Percentiles rank a stretch among this genome's conserved stretches.
Conservation (phyloP, 2,888 invertebrate species). For the Cerastis leucographa region DNA sequence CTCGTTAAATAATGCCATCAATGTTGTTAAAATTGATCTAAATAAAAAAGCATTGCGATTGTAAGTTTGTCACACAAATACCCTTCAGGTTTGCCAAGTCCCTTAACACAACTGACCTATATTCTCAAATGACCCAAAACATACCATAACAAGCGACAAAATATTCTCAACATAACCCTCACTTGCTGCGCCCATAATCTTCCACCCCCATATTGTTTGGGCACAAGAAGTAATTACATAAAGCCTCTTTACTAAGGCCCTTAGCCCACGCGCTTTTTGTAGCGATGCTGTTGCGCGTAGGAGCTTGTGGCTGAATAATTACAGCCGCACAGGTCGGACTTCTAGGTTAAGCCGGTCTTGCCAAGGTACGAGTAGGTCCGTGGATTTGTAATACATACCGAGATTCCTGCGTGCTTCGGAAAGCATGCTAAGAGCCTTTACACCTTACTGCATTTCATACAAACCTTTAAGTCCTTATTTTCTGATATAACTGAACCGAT, state of each 20-base stretch:
- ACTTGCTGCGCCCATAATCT: constrained; percentile 23
- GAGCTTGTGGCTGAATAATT: too few species aligned
- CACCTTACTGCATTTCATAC: too few species aligned
- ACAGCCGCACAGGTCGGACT: too few species aligned
- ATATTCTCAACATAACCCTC: constrained; percentile 31
- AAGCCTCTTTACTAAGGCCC: constrained; percentile 20
- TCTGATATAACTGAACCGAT: too few species aligned
- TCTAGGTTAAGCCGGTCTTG: too few species aligned
- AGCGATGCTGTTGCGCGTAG: not conserved
- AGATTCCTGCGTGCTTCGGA: too few species aligned
- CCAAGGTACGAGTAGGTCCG: too few species aligned
- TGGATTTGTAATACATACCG: too few species aligned
- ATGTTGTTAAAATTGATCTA: not conserved
- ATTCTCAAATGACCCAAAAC: constrained; percentile 4
- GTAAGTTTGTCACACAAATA: too few species aligned
- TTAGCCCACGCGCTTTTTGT: not conserved
- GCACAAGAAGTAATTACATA: constrained; percentile 35
- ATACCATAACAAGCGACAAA: constrained; percentile 13
- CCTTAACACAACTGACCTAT: not conserved
- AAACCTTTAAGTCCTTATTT: too few species aligned
- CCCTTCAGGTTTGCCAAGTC: not conserved
- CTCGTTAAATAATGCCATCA: not conserved
- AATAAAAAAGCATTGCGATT: not conserved
- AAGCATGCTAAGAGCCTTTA: too few species aligned
- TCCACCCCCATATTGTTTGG: constrained; percentile 41